phyloP scores from a whole-genome alignment of 2,797 vertebrate genomes.

The Falco cherrug region DNA sequence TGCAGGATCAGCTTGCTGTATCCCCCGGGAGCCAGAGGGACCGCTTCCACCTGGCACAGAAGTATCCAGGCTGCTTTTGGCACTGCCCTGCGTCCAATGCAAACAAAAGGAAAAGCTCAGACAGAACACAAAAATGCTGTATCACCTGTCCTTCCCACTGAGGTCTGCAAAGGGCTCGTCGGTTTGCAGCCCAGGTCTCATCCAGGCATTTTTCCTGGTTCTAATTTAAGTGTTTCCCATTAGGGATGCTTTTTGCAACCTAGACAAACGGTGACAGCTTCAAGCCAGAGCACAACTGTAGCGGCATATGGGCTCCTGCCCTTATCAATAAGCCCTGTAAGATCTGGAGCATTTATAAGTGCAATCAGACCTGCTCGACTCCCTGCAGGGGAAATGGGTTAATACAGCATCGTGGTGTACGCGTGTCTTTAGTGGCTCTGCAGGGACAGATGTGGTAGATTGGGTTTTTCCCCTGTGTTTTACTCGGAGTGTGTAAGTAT shows the following conservation, averaged over 20 bases:
- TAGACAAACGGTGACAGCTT: neutral
- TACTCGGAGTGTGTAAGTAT: neutral
- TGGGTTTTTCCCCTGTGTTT: neutral
- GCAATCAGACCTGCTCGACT: neutral
- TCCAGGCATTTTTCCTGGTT: neutral
- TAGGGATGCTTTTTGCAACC: neutral
- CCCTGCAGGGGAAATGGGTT: neutral
- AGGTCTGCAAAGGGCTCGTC: neutral
- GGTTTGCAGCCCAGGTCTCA: neutral
- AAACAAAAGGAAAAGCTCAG: neutral
- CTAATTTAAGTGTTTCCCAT: neutral
- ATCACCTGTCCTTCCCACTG: neutral
- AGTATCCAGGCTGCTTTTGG: neutral
- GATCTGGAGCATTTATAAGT: neutral
- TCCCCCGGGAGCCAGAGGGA: neutral
- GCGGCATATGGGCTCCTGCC: neutral
- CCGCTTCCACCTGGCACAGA: neutral
- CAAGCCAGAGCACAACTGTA: neutral
- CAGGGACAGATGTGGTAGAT: neutral
- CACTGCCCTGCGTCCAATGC: neutral
- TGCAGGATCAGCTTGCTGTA: neutral
- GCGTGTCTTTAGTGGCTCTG: neutral
- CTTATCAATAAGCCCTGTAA: neutral
- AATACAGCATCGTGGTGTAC: rapidly evolving
- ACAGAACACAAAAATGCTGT: neutral